Evolutionary conservation across 2,113 vertebrate species (phyloP).

Genomic region (Pteropus alecto): DNA sequence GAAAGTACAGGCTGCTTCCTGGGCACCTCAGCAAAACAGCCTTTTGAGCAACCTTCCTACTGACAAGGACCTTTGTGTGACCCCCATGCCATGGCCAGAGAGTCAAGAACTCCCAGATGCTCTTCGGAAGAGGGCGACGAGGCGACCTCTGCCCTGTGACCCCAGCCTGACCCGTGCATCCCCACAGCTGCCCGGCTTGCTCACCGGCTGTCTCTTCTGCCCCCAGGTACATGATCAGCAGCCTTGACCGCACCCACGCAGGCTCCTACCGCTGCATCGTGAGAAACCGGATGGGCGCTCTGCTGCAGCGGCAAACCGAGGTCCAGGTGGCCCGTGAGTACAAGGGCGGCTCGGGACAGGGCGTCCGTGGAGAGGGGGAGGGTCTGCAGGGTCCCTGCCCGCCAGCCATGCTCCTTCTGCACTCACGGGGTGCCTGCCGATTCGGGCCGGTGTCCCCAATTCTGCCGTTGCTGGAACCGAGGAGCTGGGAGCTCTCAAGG

Average conservation of each 20-base stretch:
- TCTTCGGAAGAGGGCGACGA: neutral
- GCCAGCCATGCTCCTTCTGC: accelerated
- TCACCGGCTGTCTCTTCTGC: conserved; percentile 51
- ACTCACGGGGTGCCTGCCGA: accelerated
- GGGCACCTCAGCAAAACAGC: neutral
- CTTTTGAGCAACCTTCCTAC: neutral
- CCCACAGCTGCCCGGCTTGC: neutral
- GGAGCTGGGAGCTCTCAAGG: neutral
- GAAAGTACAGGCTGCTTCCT: neutral
- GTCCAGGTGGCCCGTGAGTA: conserved; percentile 99
- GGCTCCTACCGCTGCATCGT: conserved; percentile 98
- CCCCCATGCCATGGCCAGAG: neutral
- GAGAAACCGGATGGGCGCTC: conserved; percentile 94
- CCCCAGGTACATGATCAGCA: conserved; percentile 94
- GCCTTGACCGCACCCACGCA: conserved; percentile 94
- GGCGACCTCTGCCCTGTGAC: neutral
- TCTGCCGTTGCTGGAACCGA: neutral
- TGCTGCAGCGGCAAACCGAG: conserved; percentile 95
- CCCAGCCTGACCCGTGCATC: neutral
- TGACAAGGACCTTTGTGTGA: neutral
- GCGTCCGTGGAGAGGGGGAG: accelerated
- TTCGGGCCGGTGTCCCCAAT: accelerated
- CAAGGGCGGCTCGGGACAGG: accelerated
- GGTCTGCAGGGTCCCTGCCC: neutral
- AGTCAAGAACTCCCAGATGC: neutral